Evolutionary conservation across 2,797 vertebrate species (phyloP), one percentile per base, ranked within the genome.

Genomic region (Heliangelus exortis): DNA sequence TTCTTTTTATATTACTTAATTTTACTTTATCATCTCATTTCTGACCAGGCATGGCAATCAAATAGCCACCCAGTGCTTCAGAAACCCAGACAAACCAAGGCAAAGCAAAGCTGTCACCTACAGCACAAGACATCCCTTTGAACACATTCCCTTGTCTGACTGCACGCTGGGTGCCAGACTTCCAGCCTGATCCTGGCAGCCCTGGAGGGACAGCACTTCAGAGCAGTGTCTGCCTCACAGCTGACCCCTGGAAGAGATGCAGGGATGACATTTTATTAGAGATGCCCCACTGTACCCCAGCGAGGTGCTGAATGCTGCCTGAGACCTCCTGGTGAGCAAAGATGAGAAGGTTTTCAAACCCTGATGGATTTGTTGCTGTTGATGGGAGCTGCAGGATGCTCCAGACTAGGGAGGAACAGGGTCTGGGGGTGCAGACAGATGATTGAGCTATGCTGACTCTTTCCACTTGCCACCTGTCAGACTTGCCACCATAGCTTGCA

Each of bases 221-320:
- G 58, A 91, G 26, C 28, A 62, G 39, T 4, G 28, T 11, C 4
- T 0, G 1, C 22, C 6, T 26, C 33, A 23, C 15, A 7, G 26
- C 1, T 74, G 36, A 39, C 29, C 19, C 9, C 9, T 4, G 10
- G 22, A 22, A 84, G 63, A 3, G 31, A 15, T 2, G 7, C 13
- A 11, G 0, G 6, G 16, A 6, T 23, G 61, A 34, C 10, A 6
- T 66, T 51, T 65, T 15, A 65, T 28, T 41, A 54, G 41, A 68
- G 12, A 4, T 6, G 19, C 7, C 26, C 43, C 1, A 1, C 3
- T 2, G 4, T 23, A 34, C 34, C 7, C 4, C 0, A 16, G 6
- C 0, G 0, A 39, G 17, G 12, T 16, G 48, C 20, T 1, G 4
- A 85, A 79, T 0, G 0, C 34, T 34, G 31, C 20, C 23, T 8